phyloP scores from a whole-genome alignment of 1,140 invertebrate genomes.

The Harpegnathos saltator region DNA sequence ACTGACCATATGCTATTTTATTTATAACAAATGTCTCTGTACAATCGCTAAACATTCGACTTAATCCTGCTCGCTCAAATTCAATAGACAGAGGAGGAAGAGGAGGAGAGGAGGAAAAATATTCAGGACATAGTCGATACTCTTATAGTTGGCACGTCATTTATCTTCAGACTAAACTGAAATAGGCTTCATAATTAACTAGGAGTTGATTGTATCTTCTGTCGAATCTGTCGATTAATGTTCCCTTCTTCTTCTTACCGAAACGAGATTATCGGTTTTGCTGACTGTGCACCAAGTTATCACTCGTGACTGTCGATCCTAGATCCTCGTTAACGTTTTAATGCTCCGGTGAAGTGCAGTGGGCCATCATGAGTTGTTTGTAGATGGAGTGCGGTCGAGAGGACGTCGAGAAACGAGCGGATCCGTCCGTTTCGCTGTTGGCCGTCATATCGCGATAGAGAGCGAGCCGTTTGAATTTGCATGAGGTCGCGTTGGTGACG shows the following conservation, averaged over 20 bases:
- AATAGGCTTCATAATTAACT: no score
- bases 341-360: not conserved
- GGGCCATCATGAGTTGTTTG: not conserved
- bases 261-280: not conserved
- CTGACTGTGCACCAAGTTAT: not conserved
- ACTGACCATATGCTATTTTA: not conserved
- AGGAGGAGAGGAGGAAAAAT: no score
- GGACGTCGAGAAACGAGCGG: not conserved
- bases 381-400: constrained; percentile 8
- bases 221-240: not conserved
- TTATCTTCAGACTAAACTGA: no score
- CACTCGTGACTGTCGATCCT: not conserved
- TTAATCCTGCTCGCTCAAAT: not conserved
- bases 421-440: constrained; percentile 22
- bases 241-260: not conserved
- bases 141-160: no score
- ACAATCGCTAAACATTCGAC: not conserved
- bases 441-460: constrained; percentile 14
- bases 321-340: constrained; percentile 8
- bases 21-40: not conserved
- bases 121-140: not conserved
- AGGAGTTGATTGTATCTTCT: no score
- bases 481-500: constrained; percentile 12
- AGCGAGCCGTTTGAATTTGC: constrained; percentile 36
- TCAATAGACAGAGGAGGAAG: not conserved